Percentiles rank a stretch among this genome's conserved stretches.
Evolutionary conservation across 2,888 invertebrate genomes (phyloP).

Genomic region (Heliconius charithonia): DNA sequence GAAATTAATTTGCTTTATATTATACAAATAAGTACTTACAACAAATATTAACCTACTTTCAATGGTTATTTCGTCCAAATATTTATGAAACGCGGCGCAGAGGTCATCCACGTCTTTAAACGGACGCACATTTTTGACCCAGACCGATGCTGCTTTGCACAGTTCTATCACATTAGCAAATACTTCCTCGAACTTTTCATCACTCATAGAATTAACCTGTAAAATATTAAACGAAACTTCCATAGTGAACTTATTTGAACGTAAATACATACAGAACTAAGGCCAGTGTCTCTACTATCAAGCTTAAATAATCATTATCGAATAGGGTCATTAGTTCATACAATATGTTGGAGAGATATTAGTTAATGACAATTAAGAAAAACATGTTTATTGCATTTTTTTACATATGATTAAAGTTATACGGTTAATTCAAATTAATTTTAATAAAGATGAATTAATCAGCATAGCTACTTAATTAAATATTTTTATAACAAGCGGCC

Average conservation of each 20-base stretch:
- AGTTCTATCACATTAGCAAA: conserved; percentile 87
- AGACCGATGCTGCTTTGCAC: conserved; percentile 79
- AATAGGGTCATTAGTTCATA: conserved; percentile 50
- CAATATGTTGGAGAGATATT: conserved; percentile 22
- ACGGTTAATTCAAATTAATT: neutral
- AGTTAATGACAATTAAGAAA: neutral
- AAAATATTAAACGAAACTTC: conserved; percentile 58
- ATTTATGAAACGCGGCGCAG: conserved; percentile 79
- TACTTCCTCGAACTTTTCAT: conserved; percentile 81
- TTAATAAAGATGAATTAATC: too few species aligned
- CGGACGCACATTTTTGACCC: conserved; percentile 78
- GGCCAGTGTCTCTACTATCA: neutral
- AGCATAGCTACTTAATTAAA: too few species aligned
- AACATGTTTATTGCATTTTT: too few species aligned
- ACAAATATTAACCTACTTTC: conserved; percentile 71
- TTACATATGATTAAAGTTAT: neutral
- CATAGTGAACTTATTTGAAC: conserved; percentile 10
- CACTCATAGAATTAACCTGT: conserved; percentile 81
- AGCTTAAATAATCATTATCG: conserved; percentile 31
- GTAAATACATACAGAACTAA: conserved; percentile 18
- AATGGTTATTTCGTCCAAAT: conserved; percentile 80
- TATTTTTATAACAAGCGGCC: too few species aligned
- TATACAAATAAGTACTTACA: conserved; percentile 21
- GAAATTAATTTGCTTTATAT: neutral
- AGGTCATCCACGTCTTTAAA: conserved; percentile 76